Evolutionary conservation across 2,113 vertebrate genomes (phyloP), one percentile per base, ranked within the genome.

Genomic region (Murina feae): DNA sequence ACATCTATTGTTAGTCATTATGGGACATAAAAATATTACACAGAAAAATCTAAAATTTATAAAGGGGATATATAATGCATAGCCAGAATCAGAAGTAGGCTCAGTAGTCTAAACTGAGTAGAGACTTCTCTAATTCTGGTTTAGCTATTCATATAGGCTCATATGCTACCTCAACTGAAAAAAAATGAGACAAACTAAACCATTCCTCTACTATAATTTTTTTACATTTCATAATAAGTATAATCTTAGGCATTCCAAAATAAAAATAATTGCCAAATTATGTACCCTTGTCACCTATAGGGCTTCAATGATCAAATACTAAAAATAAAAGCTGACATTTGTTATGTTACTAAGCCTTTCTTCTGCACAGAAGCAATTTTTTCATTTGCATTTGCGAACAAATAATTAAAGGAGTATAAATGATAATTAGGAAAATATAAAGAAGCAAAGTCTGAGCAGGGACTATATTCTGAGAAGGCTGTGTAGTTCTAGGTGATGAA

Each of bases 221-320:
- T 44, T 81, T 91, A 91, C 32, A 86, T 55, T 92, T 95, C 89
- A 28, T 74, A 79, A 91, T 71, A 96, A 90, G n/a, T 90, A 78
- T 80, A 92, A 80, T 84, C 92, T 81, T 68, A 84, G 44, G 21
- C 5, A 37, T 37, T 94, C 82, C 25, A 84, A 89, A 89, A 53
- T 84, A 58, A 93, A 95, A 95, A 80, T 76, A 90, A 95, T 58
- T 71, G 44, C 9, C 39, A 86, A 55, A 75, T 65, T 94, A 75
- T 65, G 3, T 89, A 75, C 21, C 5, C 12, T 42, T 90, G 9
- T 60, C 28, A 21, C 16, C 32, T 32, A 55, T 65, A 49, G 25
- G 80, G 14, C 51, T 93, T 88, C 78, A 93, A 21, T 39, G 21
- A 88, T 89, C 42, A 86, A 91, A 82, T 69, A 69, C 78, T 83